These are phyloP conservation scores for Scarus forsteni DNA, from an alignment of 2,797 vertebrate species.

Conservation along the genomic window DNA sequence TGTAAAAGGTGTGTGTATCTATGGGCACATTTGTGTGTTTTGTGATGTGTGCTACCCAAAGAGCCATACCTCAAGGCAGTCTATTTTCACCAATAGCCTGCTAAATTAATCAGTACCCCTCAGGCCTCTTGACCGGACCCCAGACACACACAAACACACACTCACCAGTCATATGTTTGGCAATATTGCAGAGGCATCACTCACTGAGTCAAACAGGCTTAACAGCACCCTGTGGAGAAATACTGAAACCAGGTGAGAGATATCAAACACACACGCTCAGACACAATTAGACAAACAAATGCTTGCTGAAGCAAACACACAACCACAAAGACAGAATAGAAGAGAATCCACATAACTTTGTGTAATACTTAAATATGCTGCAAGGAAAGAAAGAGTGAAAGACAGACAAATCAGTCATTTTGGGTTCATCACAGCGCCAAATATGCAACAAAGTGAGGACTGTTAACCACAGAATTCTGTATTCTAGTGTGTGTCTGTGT, in stretches of 20 bases:
- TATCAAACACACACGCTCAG: slow-evolving; percentile 20
- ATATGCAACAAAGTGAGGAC: not conserved
- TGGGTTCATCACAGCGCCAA: not conserved
- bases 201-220: slow-evolving; percentile 62
- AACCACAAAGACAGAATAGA: not conserved
- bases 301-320: slow-evolving; percentile 5
- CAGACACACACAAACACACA: slow-evolving; percentile 31
- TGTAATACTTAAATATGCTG: not conserved
- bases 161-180: slow-evolving; percentile 43
- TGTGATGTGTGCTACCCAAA: slow-evolving; percentile 21
- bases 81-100: slow-evolving; percentile 69
- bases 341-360: not conserved
- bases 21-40: slow-evolving; percentile 21
- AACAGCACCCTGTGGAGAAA: slow-evolving; percentile 70
- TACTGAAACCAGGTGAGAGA: slow-evolving; percentile 64
- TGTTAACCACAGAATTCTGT: not conserved
- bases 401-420: too few species aligned
- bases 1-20: slow-evolving; percentile 1
- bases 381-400: too few species aligned
- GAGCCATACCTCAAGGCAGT: slow-evolving; percentile 63
- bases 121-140: slow-evolving; percentile 66
- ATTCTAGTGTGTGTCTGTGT: slow-evolving; percentile 10
- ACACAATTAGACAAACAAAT: slow-evolving; percentile 21
- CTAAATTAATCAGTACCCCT: slow-evolving; percentile 79
- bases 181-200: slow-evolving; percentile 68